Evolutionary conservation across 64 coral and sea anemone genomes (phyloP).

Genomic region (Porites australiensis): DNA sequence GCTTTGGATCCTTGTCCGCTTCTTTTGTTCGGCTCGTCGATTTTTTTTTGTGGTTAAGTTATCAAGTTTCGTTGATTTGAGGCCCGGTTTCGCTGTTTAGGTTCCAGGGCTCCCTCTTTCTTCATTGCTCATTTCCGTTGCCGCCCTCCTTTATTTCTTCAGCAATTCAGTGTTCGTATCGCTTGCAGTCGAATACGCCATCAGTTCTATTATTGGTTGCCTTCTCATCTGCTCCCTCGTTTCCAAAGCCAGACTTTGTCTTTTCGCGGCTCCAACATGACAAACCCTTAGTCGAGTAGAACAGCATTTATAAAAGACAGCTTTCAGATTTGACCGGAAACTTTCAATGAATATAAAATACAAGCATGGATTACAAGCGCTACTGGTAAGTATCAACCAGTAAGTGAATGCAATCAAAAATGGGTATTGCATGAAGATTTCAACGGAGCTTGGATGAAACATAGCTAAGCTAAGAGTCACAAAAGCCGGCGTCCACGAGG

Average conservation of each 20-base stretch:
- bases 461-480: not conserved
- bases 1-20: too few species aligned
- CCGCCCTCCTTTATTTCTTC: too few species aligned
- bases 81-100: too few species aligned
- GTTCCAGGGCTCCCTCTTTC: too few species aligned
- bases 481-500: conserved; percentile 30
- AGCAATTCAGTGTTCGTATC: too few species aligned
- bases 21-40: too few species aligned
- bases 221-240: not conserved
- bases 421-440: not conserved
- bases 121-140: too few species aligned
- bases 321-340: not conserved
- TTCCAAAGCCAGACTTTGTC: not conserved
- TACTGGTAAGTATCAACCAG: not conserved
- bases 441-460: not conserved
- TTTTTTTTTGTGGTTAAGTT: too few species aligned
- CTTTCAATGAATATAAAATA: conserved; percentile 25
- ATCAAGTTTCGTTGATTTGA: too few species aligned
- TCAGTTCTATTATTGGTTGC: not conserved
- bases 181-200: not conserved
- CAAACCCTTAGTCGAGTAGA: not conserved
- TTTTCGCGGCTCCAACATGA: not conserved
- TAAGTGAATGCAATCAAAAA: not conserved
- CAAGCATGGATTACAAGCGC: conserved; percentile 8
- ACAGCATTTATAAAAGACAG: not conserved